A percentile compares a stretch with the other conserved stretches of the same genome.
Conservation (phyloP, 2,113 vertebrate genomes). For the Alaudala cheleensis region DNA sequence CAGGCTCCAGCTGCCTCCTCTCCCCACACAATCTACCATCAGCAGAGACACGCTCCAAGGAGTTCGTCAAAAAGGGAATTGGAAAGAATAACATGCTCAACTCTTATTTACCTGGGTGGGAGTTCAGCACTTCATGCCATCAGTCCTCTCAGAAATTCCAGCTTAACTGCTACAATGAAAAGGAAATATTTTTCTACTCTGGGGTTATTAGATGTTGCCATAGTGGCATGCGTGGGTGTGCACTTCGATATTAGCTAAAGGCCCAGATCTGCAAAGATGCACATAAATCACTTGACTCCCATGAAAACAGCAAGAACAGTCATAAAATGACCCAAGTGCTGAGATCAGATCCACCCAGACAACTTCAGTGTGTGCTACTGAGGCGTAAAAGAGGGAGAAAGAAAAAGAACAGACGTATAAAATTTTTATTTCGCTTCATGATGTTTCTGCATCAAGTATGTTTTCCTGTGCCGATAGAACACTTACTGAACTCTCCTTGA, state of each 20-base stretch:
- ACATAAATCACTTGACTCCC: constrained; percentile 7
- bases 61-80: neutral
- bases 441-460: neutral
- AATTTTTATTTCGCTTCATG: neutral
- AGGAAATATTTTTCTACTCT: constrained; percentile 48
- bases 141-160: constrained; percentile 19
- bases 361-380: neutral
- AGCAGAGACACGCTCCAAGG: neutral
- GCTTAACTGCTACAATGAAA: constrained; percentile 12
- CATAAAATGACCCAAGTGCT: neutral
- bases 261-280: neutral
- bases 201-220: neutral
- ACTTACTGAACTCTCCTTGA: neutral
- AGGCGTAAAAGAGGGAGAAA: neutral
- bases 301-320: neutral
- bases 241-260: neutral
- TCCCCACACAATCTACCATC: neutral
- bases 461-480: neutral
- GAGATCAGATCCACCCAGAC: neutral
- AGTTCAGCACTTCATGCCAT: neutral
- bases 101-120: constrained; percentile 7
- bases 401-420: neutral
- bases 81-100: neutral
- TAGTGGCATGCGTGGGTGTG: constrained; percentile 9
- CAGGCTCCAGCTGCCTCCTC: neutral